Conservation (phyloP, 92 coral and sea anemone species). For the Muricea muricata region DNA sequence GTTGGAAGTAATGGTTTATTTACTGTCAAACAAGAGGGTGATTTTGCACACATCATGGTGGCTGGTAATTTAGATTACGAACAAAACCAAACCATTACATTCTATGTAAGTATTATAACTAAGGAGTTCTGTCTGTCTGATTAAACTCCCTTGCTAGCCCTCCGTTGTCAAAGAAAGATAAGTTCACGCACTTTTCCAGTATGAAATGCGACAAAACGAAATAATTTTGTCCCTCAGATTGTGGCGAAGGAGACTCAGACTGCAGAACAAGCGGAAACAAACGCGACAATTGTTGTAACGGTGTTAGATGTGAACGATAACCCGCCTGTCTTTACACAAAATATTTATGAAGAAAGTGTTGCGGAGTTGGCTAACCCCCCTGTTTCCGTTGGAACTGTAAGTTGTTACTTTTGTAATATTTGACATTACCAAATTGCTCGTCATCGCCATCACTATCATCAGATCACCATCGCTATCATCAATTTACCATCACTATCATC, state of each 20-base stretch:
- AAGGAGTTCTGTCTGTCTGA: neutral
- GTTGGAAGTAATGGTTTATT: conserved; percentile 21
- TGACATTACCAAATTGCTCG: no score
- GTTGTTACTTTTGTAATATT: neutral
- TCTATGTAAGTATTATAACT: conserved; percentile 17
- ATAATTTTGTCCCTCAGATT: neutral
- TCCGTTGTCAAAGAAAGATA: no score
- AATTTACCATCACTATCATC: neutral
- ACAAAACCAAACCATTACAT: conserved; percentile 7
- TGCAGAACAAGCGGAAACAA: neutral
- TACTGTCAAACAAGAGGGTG: conserved; percentile 2
- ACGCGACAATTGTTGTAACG: conserved; percentile 19
- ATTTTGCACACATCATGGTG: conserved; percentile 18
- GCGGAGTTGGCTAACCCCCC: conserved; percentile 5
- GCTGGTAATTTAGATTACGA: conserved; percentile 25
- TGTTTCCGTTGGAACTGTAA: conserved; percentile 25
- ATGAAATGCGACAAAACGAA: no score
- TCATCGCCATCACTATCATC: neutral
- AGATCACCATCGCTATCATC: neutral
- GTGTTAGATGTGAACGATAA: conserved; percentile 26
- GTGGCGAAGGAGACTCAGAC: conserved; percentile 28
- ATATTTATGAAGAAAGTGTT: conserved; percentile 4
- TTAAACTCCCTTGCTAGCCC: no score
- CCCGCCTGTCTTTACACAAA: neutral
- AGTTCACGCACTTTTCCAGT: neutral